phyloP scores from a whole-genome alignment of 2,113 vertebrate genomes.

The Atrichornis clamosus region DNA sequence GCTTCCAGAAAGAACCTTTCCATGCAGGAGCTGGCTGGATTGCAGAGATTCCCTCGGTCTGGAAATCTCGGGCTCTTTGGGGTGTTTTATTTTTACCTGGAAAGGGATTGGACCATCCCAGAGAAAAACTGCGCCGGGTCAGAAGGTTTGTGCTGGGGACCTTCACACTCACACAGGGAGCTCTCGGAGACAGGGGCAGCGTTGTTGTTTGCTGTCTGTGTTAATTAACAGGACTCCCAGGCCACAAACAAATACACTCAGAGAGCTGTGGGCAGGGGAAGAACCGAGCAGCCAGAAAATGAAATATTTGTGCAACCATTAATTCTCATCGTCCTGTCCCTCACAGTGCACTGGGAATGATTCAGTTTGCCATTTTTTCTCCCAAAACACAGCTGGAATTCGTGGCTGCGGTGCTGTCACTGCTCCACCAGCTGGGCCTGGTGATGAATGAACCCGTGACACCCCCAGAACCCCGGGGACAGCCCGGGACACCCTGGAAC shows the following conservation, averaged over 20 bases:
- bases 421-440: not conserved
- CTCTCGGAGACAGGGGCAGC: not conserved
- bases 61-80: not conserved
- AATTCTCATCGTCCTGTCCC: not conserved
- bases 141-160: not conserved
- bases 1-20: not conserved
- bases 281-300: not conserved
- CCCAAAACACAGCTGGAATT: not conserved
- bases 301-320: not conserved
- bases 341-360: not conserved
- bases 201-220: not conserved
- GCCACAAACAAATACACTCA: not conserved
- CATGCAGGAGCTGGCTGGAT: not conserved
- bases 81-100: not conserved
- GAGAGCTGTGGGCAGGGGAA: not conserved
- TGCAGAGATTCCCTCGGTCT: not conserved
- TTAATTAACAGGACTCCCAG: not conserved
- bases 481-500: not conserved
- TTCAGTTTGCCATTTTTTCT: not conserved
- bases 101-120: not conserved
- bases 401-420: not conserved
- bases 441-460: not conserved
- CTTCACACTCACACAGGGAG: not conserved
- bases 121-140: not conserved
- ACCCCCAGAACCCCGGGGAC: not conserved